phyloP scores from a whole-genome alignment of 2,113 vertebrate genomes.

The Plecotus auritus region DNA sequence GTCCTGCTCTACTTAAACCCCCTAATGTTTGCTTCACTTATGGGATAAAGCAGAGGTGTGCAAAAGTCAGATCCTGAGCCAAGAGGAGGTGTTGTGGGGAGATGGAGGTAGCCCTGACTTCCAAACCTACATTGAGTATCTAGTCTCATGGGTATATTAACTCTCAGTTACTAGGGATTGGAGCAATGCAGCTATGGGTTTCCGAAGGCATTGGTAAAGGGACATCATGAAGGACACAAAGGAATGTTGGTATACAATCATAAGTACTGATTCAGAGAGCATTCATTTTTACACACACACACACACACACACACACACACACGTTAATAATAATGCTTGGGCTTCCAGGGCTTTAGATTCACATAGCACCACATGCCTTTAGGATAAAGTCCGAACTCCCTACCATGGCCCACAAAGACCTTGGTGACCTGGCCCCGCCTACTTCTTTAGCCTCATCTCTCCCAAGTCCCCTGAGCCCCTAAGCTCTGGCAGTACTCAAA shows the following conservation, averaged over 20 bases:
- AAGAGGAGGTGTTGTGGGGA: not conserved
- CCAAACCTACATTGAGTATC: not conserved
- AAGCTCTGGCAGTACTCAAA: not conserved
- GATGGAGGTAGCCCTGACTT: not conserved
- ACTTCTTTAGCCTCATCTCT: not conserved
- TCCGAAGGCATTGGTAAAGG: not conserved
- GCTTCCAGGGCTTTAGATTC: rapidly evolving
- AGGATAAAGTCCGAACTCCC: not conserved
- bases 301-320: not conserved
- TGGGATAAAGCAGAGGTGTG: not conserved
- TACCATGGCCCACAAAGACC: rapidly evolving
- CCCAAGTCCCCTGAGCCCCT: not conserved
- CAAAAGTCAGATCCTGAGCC: not conserved
- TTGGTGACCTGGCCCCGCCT: not conserved
- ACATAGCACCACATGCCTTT: rapidly evolving
- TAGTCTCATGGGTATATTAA: rapidly evolving
- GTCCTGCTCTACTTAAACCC: rapidly evolving
- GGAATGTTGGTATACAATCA: not conserved
- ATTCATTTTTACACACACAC: rapidly evolving
- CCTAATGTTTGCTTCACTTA: not conserved
- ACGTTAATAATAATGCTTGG: not conserved
- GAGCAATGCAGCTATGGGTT: not conserved
- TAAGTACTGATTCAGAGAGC: not conserved
- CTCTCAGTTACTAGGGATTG: no score
- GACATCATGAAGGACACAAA: not conserved